Evolutionary conservation across 2,797 vertebrate species (phyloP).

Genomic region (Notoglanidium macrostoma): DNA sequence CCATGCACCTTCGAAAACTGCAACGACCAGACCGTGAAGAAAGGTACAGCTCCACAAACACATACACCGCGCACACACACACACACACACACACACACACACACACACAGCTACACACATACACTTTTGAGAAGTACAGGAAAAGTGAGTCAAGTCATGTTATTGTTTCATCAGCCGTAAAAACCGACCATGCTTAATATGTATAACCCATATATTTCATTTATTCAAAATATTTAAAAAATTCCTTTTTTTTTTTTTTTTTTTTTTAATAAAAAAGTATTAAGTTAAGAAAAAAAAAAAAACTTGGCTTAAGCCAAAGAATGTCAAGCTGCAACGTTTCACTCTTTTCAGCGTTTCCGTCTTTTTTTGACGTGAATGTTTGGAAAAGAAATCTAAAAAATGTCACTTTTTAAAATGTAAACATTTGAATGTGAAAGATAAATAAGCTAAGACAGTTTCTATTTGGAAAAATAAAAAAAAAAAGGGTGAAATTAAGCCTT

Average conservation of each 20-base stretch:
- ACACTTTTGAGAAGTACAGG: not conserved
- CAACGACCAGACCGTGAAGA: constrained; percentile 87
- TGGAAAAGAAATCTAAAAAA: not conserved
- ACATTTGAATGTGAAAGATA: not conserved
- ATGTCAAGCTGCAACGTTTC: not conserved
- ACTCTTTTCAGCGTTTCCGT: not conserved
- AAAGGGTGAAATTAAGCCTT: not conserved
- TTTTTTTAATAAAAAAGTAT: no score
- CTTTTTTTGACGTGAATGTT: not conserved
- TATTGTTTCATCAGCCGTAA: not conserved
- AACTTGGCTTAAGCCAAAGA: not conserved
- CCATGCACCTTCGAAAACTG: constrained; percentile 95
- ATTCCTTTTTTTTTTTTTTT: no score
- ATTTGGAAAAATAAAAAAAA: not conserved
- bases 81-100: not conserved
- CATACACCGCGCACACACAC: not conserved
- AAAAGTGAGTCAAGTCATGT: not conserved
- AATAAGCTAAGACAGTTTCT: not conserved
- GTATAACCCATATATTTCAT: not conserved
- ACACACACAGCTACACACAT: not conserved
- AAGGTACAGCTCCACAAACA: constrained; percentile 77
- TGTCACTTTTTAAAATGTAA: not conserved
- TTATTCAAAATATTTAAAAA: no score
- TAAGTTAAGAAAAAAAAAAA: no score
- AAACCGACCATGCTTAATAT: not conserved